These are phyloP conservation scores for Ridgeia piscesae DNA, from an alignment of 1,140 invertebrate genomes.

Conservation along the genomic window DNA sequence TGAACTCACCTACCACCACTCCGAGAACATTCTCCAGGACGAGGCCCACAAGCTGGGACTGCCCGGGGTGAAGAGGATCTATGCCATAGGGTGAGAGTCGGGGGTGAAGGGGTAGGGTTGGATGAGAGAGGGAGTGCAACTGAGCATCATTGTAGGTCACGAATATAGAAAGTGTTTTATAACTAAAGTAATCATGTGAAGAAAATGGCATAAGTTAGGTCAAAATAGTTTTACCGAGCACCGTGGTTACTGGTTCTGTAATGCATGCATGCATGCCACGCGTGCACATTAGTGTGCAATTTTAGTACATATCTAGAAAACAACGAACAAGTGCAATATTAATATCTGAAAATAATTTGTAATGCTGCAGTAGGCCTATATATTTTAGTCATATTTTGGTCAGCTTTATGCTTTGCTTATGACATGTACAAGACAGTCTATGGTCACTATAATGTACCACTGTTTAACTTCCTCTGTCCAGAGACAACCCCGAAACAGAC, in stretches of 20 bases:
- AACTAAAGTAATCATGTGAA: too few species aligned
- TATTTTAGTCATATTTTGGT: background rate
- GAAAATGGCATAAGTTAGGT: too few species aligned
- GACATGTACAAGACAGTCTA: background rate
- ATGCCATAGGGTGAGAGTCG: slow-evolving; percentile 53
- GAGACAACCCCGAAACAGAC: slow-evolving; percentile 73
- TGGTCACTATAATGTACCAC: background rate
- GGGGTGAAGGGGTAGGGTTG: background rate
- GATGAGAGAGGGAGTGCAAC: too few species aligned
- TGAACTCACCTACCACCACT: slow-evolving; percentile 57
- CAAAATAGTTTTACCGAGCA: too few species aligned
- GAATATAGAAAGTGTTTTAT: background rate
- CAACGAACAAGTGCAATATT: too few species aligned
- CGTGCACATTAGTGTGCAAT: too few species aligned
- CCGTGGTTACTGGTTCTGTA: too few species aligned
- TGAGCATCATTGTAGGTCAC: background rate
- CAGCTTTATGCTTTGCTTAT: background rate
- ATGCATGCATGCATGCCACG: too few species aligned
- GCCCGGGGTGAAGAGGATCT: slow-evolving; percentile 48
- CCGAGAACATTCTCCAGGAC: slow-evolving; percentile 51
- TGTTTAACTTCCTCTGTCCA: slow-evolving; percentile 53
- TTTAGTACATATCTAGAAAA: too few species aligned
- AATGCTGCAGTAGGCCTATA: slow-evolving; percentile 2
- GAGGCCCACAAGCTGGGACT: slow-evolving; percentile 49
- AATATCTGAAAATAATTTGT: background rate